phyloP scores from a whole-genome alignment of 2,888 invertebrate species.

The Ischnura elegans region DNA sequence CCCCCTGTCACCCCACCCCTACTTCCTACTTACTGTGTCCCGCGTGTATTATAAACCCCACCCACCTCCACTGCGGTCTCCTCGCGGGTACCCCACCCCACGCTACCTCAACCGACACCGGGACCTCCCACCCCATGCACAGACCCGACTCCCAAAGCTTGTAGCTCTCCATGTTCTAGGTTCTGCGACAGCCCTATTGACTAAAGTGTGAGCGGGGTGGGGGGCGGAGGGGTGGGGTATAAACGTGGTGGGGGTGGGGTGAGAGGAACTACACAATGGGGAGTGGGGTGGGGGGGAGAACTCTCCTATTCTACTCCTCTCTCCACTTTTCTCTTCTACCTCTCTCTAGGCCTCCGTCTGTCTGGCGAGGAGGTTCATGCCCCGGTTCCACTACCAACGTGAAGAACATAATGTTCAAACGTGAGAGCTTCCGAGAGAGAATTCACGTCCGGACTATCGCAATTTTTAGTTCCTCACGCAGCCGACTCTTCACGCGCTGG shows the following conservation, averaged over 20 bases:
- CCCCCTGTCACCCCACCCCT: not conserved
- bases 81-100: not conserved
- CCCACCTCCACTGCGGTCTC: not conserved
- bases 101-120: not conserved
- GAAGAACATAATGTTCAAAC: too few species aligned
- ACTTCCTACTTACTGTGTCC: not conserved
- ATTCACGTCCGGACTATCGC: too few species aligned
- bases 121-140: not conserved
- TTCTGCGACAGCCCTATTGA: slow-evolving; percentile 66
- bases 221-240: not conserved
- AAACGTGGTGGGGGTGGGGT: not conserved
- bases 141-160: slow-evolving; percentile 46
- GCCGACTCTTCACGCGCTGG: too few species aligned
- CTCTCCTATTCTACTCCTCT: too few species aligned
- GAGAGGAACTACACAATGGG: not conserved
- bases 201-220: slow-evolving; percentile 44
- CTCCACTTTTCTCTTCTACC: too few species aligned
- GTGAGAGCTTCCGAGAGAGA: too few species aligned
- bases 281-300: not conserved
- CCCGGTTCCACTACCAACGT: too few species aligned
- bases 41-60: not conserved
- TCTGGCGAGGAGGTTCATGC: too few species aligned
- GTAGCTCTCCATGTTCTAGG: slow-evolving; percentile 56
- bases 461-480: too few species aligned
- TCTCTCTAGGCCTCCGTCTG: too few species aligned